A percentile compares a stretch with the other conserved stretches of the same genome.
Evolutionary conservation across 1,140 invertebrate genomes (phyloP).

Genomic region (Zelostemma sp.): DNA sequence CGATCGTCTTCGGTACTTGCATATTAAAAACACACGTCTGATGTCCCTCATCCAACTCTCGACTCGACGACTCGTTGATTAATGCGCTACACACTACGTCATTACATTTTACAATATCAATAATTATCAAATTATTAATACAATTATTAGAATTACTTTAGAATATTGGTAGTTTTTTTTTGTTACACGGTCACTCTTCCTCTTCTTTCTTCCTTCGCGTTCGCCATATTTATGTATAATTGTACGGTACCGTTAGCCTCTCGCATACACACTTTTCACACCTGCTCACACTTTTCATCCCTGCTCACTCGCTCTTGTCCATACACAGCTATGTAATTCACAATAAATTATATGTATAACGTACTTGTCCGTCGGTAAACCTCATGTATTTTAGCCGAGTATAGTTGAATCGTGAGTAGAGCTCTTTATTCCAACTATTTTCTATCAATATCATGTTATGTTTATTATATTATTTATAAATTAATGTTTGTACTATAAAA

Average conservation of each 20-base stretch:
- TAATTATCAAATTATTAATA: slow-evolving; percentile 71
- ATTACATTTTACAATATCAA: slow-evolving; percentile 70
- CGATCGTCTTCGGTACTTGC: slow-evolving; percentile 37
- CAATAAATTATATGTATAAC: slow-evolving; percentile 35
- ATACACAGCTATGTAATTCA: slow-evolving; percentile 26
- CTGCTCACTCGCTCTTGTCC: slow-evolving; percentile 16
- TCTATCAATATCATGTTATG: slow-evolving; percentile 50
- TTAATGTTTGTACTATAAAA: slow-evolving; percentile 70
- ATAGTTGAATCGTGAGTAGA: slow-evolving; percentile 70
- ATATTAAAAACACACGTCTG: slow-evolving; percentile 57
- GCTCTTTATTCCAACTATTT: slow-evolving; percentile 62
- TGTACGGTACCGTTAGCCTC: slow-evolving; percentile 25
- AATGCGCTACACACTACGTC: slow-evolving; percentile 66
- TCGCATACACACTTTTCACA: slow-evolving; percentile 1
- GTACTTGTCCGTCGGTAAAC: slow-evolving; percentile 31
- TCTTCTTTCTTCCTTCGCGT: slow-evolving; percentile 12
- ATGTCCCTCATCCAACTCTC: slow-evolving; percentile 39
- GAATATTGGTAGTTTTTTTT: slow-evolving; percentile 68
- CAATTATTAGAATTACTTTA: slow-evolving; percentile 71
- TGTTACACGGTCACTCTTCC: slow-evolving; percentile 25
- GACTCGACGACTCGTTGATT: slow-evolving; percentile 55
- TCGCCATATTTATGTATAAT: slow-evolving; percentile 16
- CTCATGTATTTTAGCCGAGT: slow-evolving; percentile 56
- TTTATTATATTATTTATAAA: slow-evolving; percentile 66
- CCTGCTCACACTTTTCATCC: not conserved